Evolutionary conservation across 2,888 invertebrate species (phyloP).

Genomic region (Aquatica leii): DNA sequence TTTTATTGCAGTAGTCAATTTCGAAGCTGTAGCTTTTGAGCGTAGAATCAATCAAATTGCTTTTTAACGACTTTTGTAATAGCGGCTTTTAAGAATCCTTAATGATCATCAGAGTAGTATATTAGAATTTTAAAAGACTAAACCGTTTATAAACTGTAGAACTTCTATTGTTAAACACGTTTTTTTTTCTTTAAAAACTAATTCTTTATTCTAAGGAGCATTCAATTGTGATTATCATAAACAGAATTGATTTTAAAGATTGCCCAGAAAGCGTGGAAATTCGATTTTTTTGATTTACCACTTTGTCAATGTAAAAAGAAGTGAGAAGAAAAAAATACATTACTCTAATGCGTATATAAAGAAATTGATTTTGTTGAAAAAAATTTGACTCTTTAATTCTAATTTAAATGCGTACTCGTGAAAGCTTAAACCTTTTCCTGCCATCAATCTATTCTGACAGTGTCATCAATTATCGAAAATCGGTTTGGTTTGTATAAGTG

Average conservation of each 20-base stretch:
- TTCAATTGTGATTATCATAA: constrained; percentile 29
- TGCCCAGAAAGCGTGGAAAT: constrained; percentile 26
- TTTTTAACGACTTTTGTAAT: constrained; percentile 24
- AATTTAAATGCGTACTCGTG: no score
- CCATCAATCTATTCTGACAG: no score
- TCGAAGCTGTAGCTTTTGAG: constrained; percentile 7
- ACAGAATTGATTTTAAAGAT: constrained; percentile 27
- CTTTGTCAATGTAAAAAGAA: constrained; percentile 24
- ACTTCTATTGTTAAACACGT: constrained; percentile 7
- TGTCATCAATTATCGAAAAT: no score
- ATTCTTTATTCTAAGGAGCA: constrained; percentile 23
- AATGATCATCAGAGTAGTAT: constrained; percentile 7
- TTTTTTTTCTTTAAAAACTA: constrained; percentile 22
- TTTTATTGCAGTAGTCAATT: constrained; percentile 4
- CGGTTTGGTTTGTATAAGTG: no score
- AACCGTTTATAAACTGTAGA: constrained; percentile 17
- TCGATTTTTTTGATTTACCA: constrained; percentile 30
- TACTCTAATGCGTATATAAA: no score
- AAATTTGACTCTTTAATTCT: no score
- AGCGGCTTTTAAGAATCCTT: constrained; percentile 10
- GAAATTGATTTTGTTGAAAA: no score
- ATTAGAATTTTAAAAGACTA: constrained; percentile 17
- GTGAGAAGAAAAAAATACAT: not conserved
- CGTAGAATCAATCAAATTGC: constrained; percentile 20
- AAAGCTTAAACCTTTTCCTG: no score